Percentiles rank a stretch among this genome's conserved stretches.
Evolutionary conservation across 2,113 vertebrate species (phyloP).

Genomic region (Chinchilla lanigera): DNA sequence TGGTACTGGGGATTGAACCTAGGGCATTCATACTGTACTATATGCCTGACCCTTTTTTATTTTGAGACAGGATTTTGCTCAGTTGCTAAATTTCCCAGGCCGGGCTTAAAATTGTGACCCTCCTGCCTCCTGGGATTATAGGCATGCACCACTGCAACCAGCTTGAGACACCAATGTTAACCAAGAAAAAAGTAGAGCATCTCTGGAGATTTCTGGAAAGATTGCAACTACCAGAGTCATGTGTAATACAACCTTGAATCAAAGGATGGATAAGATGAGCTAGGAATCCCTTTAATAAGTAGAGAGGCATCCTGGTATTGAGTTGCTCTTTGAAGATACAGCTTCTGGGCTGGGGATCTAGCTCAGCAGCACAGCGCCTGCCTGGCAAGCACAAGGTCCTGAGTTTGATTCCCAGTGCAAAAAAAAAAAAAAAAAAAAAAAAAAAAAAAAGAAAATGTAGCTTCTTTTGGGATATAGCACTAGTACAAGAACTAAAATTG

Average conservation of each 20-base stretch:
- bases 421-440: no score
- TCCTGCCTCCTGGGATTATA: background rate
- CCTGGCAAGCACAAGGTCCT: no score
- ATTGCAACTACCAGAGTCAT: background rate
- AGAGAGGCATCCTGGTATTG: background rate
- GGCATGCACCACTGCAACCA: background rate
- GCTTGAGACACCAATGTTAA: background rate
- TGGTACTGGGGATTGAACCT: background rate
- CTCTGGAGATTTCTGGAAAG: slow-evolving; percentile 24
- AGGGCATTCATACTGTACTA: background rate
- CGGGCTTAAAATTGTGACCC: background rate
- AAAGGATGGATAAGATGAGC: background rate
- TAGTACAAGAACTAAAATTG: slow-evolving; percentile 42
- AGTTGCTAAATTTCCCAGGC: background rate
- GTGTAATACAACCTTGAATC: background rate
- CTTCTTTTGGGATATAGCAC: slow-evolving; percentile 26
- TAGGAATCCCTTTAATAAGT: background rate
- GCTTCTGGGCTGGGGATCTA: no score
- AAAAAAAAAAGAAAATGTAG: no score
- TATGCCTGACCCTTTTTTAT: background rate
- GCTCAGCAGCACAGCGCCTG: no score
- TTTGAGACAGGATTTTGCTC: background rate
- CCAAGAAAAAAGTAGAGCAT: slow-evolving; percentile 48
- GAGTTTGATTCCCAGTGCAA: no score
- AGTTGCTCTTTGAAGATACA: slow-evolving; percentile 1